These are phyloP conservation scores for Zele albiditarsus DNA, from an alignment of 2,888 invertebrate genomes.

Conservation along the genomic window DNA sequence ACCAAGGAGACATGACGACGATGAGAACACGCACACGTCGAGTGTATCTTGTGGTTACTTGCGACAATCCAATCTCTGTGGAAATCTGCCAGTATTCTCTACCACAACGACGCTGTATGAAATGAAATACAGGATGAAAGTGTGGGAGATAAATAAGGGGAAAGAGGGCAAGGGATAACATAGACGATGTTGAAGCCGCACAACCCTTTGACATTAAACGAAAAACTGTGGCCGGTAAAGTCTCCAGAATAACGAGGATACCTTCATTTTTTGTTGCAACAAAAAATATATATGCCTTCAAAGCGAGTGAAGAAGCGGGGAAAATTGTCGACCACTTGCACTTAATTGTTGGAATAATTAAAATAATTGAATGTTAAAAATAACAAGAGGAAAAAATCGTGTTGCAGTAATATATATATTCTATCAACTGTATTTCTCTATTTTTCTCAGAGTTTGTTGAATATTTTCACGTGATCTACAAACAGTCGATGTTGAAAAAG, in stretches of 20 bases:
- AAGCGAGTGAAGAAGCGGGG: no score
- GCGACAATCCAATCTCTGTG: conserved; percentile 57
- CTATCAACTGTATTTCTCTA: no score
- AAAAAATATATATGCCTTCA: background rate
- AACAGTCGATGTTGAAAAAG: no score
- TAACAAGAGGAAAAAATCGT: no score
- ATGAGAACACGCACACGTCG: background rate
- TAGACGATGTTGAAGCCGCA: background rate
- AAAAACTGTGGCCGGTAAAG: background rate
- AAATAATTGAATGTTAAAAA: no score
- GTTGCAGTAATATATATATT: no score
- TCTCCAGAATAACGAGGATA: background rate
- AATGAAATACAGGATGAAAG: background rate
- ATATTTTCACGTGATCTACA: no score
- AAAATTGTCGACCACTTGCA: no score
- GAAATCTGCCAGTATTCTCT: conserved; percentile 52
- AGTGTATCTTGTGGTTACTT: conserved; percentile 38
- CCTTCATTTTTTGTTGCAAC: background rate
- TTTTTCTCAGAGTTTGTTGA: no score
- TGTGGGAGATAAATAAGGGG: background rate
- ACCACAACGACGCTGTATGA: background rate
- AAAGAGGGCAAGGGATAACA: background rate
- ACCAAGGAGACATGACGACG: background rate
- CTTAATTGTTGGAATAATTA: no score
- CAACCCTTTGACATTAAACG: background rate